Evolutionary conservation across 2,888 invertebrate genomes (phyloP), one percentile per base, ranked within the genome.

Genomic region (Dicyrtoma fusca): DNA sequence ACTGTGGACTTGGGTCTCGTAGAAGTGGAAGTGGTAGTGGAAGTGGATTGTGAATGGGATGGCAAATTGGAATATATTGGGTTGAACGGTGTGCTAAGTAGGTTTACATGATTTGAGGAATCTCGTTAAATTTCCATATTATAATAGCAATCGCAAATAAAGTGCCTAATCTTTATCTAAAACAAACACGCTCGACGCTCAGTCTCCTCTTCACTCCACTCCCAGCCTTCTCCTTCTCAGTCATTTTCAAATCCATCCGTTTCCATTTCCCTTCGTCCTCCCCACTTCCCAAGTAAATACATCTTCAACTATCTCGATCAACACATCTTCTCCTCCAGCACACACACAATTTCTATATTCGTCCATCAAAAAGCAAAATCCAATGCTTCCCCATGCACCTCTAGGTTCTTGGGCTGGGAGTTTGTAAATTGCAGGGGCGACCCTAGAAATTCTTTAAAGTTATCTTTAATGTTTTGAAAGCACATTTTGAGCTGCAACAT

Each of bases 91-190:
- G 19, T 53, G 53, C 53, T 57, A 57, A 57, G 25, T 57, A 21
- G 57, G 23, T 66, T 66, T 66, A 51, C 55, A 21, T 53, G 23
- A 66, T 75, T 75, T 74, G 72, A 57, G 71, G 75, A 74, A 77
- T 77, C 75, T 75, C 75, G 74, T 77, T 77, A 77, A 77, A 77
- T 77, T 77, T 75, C 70, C 76, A 77, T 77, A 77, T 75, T 77
- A 75, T 75, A 75, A 77, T 75, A 72, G 68, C 57, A 57, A 68
- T 75, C 71, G 68, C 57, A 57, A 68, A 68, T 68, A 34, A 68
- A 66, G 68, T 55, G 68, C 13, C 55, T 68, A 68, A 68, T 68
- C 68, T 68, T 55, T 68, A 55, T 68, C 53, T 57, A 68, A 68
- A 68, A 68, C 68, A 68, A 68, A 68, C 57, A 68, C 57, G 45